Conservation (phyloP, 2,113 vertebrate genomes). For the Catharus bicknelli region DNA sequence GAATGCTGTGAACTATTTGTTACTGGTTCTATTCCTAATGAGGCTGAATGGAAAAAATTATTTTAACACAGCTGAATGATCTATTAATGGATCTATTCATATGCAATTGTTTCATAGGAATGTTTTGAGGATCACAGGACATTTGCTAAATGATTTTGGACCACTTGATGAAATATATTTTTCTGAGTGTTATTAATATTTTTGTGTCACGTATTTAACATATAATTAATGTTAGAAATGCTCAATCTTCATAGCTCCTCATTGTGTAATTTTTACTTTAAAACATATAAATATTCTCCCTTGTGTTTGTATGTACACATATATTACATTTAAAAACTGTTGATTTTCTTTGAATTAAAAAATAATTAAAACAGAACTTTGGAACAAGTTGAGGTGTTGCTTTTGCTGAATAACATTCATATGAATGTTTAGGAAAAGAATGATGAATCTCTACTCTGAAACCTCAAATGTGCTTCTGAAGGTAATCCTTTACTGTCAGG, state of each 20-base stretch:
- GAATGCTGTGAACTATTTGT: background rate
- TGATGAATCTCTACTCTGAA: background rate
- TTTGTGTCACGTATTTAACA: fast-evolving
- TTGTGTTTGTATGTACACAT: background rate
- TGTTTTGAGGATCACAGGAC: background rate
- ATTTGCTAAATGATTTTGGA: background rate
- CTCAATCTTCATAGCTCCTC: background rate
- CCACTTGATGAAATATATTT: background rate
- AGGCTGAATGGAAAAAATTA: background rate
- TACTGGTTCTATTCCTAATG: background rate
- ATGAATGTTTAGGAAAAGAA: background rate
- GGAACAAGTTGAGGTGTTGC: background rate
- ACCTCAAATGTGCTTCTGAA: background rate
- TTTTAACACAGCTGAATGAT: background rate
- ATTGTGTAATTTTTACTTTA: background rate
- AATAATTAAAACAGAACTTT: background rate
- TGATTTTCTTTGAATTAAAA: background rate
- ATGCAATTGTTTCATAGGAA: background rate
- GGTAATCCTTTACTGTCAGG: background rate
- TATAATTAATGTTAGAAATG: background rate
- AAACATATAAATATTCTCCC: background rate
- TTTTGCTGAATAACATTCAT: background rate
- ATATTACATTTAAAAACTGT: background rate
- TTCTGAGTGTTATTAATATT: background rate
- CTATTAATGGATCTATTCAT: background rate